Conservation (phyloP, 2,797 vertebrate species). For the Circus cinereus region DNA sequence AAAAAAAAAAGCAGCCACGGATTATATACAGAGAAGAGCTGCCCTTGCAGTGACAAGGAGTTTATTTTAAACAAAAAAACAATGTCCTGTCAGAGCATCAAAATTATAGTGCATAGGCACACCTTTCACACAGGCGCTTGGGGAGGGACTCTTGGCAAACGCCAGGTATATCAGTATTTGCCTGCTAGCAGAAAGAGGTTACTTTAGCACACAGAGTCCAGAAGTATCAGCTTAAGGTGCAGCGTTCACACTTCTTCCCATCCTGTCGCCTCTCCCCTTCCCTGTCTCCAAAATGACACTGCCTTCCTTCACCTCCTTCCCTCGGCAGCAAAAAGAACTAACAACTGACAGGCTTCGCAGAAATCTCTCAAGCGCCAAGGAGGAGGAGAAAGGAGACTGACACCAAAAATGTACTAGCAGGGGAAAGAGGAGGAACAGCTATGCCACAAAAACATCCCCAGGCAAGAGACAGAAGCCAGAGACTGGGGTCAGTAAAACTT, state of each 20-base stretch:
- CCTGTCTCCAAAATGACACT: not conserved
- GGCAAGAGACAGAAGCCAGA: conserved; percentile 43
- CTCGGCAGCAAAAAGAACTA: not conserved
- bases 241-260: not conserved
- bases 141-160: not conserved
- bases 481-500: conserved; percentile 46
- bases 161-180: not conserved
- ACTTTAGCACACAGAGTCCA: not conserved
- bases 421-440: conserved; percentile 25
- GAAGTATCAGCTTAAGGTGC: not conserved
- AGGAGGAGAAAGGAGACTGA: conserved; percentile 21
- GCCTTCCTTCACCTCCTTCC: not conserved
- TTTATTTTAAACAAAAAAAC: not conserved
- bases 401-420: conserved; percentile 32
- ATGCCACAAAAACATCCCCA: conserved; percentile 41
- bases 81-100: not conserved
- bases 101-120: not conserved
- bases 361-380: not conserved
- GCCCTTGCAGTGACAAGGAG: not conserved
- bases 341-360: not conserved
- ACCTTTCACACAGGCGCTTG: not conserved
- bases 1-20: not conserved
- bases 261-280: not conserved
- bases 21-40: not conserved
- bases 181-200: not conserved